These are phyloP conservation scores for Antidorcas marsupialis DNA, from an alignment of 2,113 vertebrate genomes.

Conservation along the genomic window DNA sequence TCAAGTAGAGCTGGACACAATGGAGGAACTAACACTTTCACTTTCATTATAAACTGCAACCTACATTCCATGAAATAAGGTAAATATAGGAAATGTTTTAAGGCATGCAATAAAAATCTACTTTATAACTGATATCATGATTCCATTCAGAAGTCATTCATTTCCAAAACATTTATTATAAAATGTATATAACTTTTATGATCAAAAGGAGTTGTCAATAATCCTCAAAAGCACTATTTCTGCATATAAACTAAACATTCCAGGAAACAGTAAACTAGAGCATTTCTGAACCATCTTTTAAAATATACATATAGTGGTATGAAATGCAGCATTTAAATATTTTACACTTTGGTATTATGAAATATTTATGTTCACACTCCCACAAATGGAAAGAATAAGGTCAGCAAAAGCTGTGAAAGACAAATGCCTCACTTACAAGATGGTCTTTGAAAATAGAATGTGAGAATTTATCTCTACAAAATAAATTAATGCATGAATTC, in stretches of 20 bases:
- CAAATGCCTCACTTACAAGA: neutral
- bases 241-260: neutral
- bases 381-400: slow-evolving; percentile 20
- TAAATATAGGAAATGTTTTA: neutral
- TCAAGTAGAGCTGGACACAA: neutral
- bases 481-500: neutral
- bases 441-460: neutral
- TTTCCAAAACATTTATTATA: neutral
- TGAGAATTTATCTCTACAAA: neutral
- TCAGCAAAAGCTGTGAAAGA: slow-evolving; percentile 4
- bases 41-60: neutral
- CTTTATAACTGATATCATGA: neutral
- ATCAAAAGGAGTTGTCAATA: neutral
- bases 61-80: neutral
- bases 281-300: neutral
- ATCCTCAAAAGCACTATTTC: neutral
- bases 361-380: slow-evolving; percentile 49
- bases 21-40: neutral
- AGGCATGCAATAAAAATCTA: neutral
- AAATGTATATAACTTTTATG: neutral
- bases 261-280: neutral
- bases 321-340: slow-evolving; percentile 49
- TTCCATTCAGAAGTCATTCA: neutral
- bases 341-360: slow-evolving; percentile 51
- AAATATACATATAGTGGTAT: neutral